These are phyloP conservation scores for Popillia japonica DNA, from an alignment of 1,140 invertebrate species.

Conservation along the genomic window DNA sequence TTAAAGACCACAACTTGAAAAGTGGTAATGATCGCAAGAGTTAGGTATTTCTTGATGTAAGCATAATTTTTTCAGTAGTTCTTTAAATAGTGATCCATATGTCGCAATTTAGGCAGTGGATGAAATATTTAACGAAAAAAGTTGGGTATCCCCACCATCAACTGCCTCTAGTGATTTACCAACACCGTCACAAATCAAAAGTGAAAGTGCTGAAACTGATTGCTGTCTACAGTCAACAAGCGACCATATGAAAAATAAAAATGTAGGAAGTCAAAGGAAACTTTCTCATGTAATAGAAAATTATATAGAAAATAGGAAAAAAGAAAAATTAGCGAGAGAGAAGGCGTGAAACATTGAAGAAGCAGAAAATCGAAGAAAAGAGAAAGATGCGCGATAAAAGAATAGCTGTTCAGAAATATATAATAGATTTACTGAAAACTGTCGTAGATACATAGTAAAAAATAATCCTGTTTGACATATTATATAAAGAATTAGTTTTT, in stretches of 20 bases:
- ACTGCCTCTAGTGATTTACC: background rate
- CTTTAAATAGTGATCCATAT: background rate
- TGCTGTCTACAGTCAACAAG: background rate
- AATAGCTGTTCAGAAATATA: too few relatives aligned
- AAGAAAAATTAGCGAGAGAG: background rate
- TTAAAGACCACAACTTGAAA: background rate
- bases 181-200: background rate
- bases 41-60: background rate
- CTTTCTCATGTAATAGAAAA: background rate
- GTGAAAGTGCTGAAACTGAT: background rate
- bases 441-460: too few relatives aligned
- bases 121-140: background rate
- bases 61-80: background rate
- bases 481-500: too few relatives aligned
- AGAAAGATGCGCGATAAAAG: too few relatives aligned
- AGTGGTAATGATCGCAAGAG: background rate
- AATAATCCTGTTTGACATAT: too few relatives aligned
- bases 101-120: background rate
- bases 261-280: background rate
- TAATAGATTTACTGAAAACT: too few relatives aligned
- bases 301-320: background rate
- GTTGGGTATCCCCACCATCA: background rate
- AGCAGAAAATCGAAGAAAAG: background rate
- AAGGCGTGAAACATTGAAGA: background rate
- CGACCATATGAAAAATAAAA: background rate